Evolutionary conservation across 1,140 invertebrate genomes (phyloP).

Genomic region (Battus philenor): DNA sequence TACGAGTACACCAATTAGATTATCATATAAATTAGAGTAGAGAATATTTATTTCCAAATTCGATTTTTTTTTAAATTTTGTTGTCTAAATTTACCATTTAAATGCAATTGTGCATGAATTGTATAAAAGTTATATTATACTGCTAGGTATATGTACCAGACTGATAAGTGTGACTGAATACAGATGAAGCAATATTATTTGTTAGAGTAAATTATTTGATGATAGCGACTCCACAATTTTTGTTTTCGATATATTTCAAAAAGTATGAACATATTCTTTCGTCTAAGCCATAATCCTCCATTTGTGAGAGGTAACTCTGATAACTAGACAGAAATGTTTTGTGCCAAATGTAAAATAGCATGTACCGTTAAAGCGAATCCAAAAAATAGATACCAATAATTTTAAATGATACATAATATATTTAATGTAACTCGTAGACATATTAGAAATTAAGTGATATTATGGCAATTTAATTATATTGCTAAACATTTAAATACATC

Average conservation of each 20-base stretch:
- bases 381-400: slow-evolving; percentile 54
- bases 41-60: too few species aligned
- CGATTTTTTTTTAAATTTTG: too few species aligned
- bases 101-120: too few species aligned
- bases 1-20: slow-evolving; percentile 9
- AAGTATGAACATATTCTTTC: not conserved
- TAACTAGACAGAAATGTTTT: slow-evolving; percentile 24
- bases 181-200: slow-evolving; percentile 73
- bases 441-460: slow-evolving; percentile 67
- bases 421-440: slow-evolving; percentile 53
- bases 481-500: slow-evolving; percentile 65
- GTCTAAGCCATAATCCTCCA: too few species aligned
- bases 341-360: slow-evolving; percentile 58
- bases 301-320: too few species aligned
- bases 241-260: slow-evolving; percentile 16
- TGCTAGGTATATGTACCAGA: slow-evolving; percentile 41
- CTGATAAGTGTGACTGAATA: slow-evolving; percentile 69
- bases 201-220: slow-evolving; percentile 43
- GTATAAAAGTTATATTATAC: not conserved
- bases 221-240: slow-evolving; percentile 6
- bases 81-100: too few species aligned
- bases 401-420: slow-evolving; percentile 52
- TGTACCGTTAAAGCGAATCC: slow-evolving; percentile 40
- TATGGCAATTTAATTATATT: slow-evolving; percentile 56
- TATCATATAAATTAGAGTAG: too few species aligned